Evolutionary conservation across 2,888 invertebrate genomes (phyloP), one percentile per base, ranked within the genome.

Genomic region (Acrobasis suavella): DNA sequence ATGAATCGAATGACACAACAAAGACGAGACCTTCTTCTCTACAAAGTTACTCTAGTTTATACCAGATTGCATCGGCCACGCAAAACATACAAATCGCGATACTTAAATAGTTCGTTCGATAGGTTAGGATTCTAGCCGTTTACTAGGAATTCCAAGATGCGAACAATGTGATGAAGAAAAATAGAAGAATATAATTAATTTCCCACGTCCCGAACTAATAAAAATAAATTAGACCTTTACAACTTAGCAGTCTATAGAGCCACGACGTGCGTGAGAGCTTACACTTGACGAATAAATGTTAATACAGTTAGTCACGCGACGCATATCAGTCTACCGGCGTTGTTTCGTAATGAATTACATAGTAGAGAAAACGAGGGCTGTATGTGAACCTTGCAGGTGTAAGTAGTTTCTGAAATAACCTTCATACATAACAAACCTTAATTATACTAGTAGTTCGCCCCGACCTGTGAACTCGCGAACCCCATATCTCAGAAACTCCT

Each of bases 281-380:
- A 14, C 22, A 62, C 50, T 56, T 55, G 16, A 56, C 60, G 9
- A 59, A 55, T 37, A 62, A 22, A 37, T 38, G 14, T 51, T 59
- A 56, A 32, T 32, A 52, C 14, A 32, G 9, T 8, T 32, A 50
- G 38, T 50, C 51, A 51, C n/a, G 5, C 6, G 37, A 16, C 8
- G 16, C 32, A 32, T 14, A 15, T 51, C 17, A 51, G 46, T 46
- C 46, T 46, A 46, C n/a, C 14, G 46, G 10, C 46, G 46, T 32
- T 46, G 46, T 46, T 46, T 46, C 12, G 46, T 46, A 46, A 46
- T 46, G 42, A 14, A 46, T 12, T 46, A 46, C n/a, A 32, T 32
- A 22, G 22, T 42, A 14, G 14, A 46, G 46, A 2, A 46, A 46
- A 46, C 46, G 14, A 46, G 46, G 46, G 5, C 7, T 14, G 6